Conservation (phyloP, 2,888 invertebrate genomes). For the Arge pagana region DNA sequence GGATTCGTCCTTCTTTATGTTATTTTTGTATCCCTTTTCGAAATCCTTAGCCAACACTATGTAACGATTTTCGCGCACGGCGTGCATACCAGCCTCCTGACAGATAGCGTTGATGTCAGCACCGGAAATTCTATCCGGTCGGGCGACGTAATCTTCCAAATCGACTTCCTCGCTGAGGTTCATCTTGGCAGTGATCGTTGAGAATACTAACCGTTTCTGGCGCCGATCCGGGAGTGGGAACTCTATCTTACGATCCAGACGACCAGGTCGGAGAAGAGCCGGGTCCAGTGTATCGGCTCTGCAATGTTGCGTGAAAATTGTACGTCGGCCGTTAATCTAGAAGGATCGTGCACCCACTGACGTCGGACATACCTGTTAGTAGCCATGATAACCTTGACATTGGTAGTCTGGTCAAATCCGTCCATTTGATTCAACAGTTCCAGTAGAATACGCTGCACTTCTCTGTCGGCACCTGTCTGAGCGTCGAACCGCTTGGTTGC, state of each 20-base stretch:
- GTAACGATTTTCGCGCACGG: constrained; percentile 98
- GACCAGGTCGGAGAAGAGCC: constrained; percentile 91
- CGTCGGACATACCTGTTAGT: constrained; percentile 52
- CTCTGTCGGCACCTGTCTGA: constrained; percentile 97
- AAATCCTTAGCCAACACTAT: constrained; percentile 99
- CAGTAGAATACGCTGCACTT: constrained; percentile 96
- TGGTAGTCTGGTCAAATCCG: constrained; percentile 99
- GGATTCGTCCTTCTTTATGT: constrained; percentile 98
- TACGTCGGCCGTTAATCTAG: background rate
- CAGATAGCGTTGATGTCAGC: constrained; percentile 99
- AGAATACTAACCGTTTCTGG: constrained; percentile 95
- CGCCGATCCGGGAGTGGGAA: constrained; percentile 93
- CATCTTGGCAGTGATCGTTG: constrained; percentile 96
- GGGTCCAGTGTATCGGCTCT: constrained; percentile 97
- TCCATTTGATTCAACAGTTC: constrained; percentile 99
- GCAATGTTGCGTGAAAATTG: no score
- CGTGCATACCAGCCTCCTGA: constrained; percentile 99
- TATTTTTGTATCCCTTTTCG: constrained; percentile 99
- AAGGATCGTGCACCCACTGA: background rate
- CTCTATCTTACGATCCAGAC: constrained; percentile 97
- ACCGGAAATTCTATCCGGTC: constrained; percentile 98
- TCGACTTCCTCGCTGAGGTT: constrained; percentile 98
- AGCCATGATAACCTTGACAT: constrained; percentile 84
- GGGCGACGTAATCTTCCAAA: constrained; percentile 96
- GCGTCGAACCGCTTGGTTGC: constrained; percentile 99